Evolutionary conservation across 2,113 vertebrate species (phyloP).

Genomic region (Myanophis thanlyinensis): DNA sequence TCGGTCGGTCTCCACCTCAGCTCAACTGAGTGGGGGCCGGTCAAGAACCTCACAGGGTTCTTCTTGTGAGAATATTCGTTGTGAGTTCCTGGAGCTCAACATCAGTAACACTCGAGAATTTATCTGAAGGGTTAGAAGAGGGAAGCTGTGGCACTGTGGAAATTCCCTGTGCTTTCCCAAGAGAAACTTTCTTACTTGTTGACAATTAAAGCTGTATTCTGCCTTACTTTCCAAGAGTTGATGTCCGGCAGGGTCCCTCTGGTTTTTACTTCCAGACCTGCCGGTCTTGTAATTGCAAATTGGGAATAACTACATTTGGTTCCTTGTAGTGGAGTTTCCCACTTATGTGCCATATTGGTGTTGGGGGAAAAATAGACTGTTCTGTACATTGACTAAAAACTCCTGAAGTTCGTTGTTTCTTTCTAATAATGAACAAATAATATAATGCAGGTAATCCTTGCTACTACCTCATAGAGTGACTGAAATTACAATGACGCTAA

Average conservation of each 20-base stretch:
- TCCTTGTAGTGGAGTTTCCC: background rate
- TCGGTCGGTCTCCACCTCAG: background rate
- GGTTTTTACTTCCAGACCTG: background rate
- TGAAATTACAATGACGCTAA: background rate
- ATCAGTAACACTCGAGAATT: background rate
- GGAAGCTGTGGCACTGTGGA: background rate
- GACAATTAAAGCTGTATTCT: background rate
- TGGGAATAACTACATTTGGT: background rate
- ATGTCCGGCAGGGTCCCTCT: background rate
- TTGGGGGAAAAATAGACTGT: background rate
- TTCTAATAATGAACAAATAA: background rate
- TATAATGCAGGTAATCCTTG: background rate
- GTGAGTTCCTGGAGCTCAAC: background rate
- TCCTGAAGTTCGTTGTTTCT: background rate
- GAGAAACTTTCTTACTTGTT: background rate
- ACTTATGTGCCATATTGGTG: background rate
- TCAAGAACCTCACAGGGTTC: background rate
- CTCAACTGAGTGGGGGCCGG: no score
- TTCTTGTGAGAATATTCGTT: background rate
- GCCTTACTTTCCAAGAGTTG: background rate
- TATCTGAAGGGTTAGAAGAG: background rate
- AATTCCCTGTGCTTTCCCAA: background rate
- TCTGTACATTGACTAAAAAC: background rate
- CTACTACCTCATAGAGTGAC: background rate
- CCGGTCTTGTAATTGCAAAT: background rate